A percentile compares a stretch with the other conserved stretches of the same genome.
phyloP scores from a whole-genome alignment of 2,797 vertebrate species.

The Rhinatrema bivittatum region DNA sequence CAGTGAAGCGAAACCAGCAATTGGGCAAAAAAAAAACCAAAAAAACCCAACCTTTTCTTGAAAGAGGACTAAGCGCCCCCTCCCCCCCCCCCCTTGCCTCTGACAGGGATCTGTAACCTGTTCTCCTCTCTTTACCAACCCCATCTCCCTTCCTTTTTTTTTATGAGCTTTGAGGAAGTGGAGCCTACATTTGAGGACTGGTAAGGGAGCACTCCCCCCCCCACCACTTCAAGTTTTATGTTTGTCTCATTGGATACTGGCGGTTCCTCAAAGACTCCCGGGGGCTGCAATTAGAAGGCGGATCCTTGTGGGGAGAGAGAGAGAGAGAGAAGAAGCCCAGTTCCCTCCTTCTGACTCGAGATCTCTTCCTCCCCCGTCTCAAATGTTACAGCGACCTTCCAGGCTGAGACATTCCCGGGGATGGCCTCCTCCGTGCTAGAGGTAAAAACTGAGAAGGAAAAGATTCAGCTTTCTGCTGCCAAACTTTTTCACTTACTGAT shows the following conservation, averaged over 20 bases:
- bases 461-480: too few species aligned
- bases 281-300: conserved; percentile 82
- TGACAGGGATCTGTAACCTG: too few species aligned
- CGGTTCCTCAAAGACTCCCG: conserved; percentile 67
- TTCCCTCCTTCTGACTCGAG: conserved; percentile 9
- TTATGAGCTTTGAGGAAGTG: too few species aligned
- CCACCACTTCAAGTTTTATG: too few species aligned
- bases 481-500: too few species aligned
- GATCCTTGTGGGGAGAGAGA: conserved; percentile 55
- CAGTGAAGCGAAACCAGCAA: conserved; percentile 42
- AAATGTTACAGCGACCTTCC: conserved; percentile 32
- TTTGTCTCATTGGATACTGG: conserved; percentile 70
- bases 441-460: too few species aligned
- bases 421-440: conserved; percentile 87
- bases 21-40: conserved; percentile 44
- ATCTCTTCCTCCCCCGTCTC: conserved; percentile 25
- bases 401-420: conserved; percentile 70
- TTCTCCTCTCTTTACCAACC: too few species aligned
- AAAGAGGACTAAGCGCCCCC: too few species aligned
- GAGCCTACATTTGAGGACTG: too few species aligned
- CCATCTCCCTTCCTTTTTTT: too few species aligned
- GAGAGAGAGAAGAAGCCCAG: conserved; percentile 44
- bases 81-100: conserved; percentile 45
- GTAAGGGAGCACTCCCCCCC: too few species aligned
- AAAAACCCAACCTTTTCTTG: too few species aligned